These are phyloP conservation scores for honey bee (Apis mellifera) DNA, from an alignment of 1,140 invertebrate genomes.

Conservation along the genomic window Amel_HAv3.1 CM009934.2:11310001-11310500, in stretches of 20 bases:
- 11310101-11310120: slow-evolving; percentile 55
- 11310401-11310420: not conserved
- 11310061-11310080: slow-evolving; percentile 66
- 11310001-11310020: slow-evolving; percentile 35
- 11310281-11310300: not conserved
- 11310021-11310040: not conserved
- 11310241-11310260: not conserved
- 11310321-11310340: not conserved
- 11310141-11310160: slow-evolving; percentile 58
- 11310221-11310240: not conserved
- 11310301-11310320: too few relatives aligned
- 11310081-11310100: slow-evolving; percentile 44
- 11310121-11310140: slow-evolving; percentile 38
- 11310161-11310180: slow-evolving; percentile 25
- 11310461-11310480: not conserved
- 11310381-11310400: slow-evolving; percentile 23
- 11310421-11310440: slow-evolving; percentile 17
- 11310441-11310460: slow-evolving; percentile 1
- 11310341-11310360: slow-evolving; percentile 6
- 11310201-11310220: slow-evolving; percentile 43
- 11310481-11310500: slow-evolving; percentile 28
- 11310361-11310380: slow-evolving; percentile 21
- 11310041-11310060: slow-evolving; percentile 42
- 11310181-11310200: slow-evolving; percentile 39
- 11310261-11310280: not conserved